Evolutionary conservation across 2,888 invertebrate genomes (phyloP).

Genomic region (Vandiemenella viatica): DNA sequence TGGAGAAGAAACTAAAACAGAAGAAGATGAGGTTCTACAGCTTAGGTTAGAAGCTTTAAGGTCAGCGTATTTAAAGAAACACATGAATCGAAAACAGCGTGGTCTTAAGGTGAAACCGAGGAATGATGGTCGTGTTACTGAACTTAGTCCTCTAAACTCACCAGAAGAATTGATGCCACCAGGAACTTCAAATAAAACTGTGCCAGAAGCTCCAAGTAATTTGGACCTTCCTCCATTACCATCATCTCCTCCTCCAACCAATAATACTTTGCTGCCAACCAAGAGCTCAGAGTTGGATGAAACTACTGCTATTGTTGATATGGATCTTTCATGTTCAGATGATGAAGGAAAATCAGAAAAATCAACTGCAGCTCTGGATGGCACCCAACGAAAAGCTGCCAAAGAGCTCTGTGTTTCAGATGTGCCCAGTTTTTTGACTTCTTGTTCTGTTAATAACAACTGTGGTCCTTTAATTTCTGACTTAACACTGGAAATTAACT

Average conservation of each 20-base stretch:
- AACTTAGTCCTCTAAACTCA: background rate
- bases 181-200: background rate
- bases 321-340: conserved; percentile 7
- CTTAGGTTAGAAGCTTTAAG: conserved; percentile 3
- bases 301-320: conserved; percentile 8
- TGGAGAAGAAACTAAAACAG: background rate
- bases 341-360: conserved; percentile 4
- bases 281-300: conserved; percentile 4
- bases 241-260: too few relatives aligned
- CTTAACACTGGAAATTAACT: background rate
- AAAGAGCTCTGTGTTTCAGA: background rate
- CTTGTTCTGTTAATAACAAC: background rate
- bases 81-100: conserved; percentile 2
- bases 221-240: too few relatives aligned
- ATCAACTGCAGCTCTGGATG: too few relatives aligned
- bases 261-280: background rate
- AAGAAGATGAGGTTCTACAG: conserved; percentile 5
- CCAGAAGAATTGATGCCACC: background rate
- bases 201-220: background rate
- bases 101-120: background rate
- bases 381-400: too few relatives aligned
- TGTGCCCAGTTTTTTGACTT: background rate
- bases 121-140: background rate
- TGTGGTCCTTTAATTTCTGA: too few relatives aligned
- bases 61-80: conserved; percentile 4